These are phyloP conservation scores for Pilophorus perplexus DNA, from an alignment of 2,888 invertebrate species.

Conservation along the genomic window DNA sequence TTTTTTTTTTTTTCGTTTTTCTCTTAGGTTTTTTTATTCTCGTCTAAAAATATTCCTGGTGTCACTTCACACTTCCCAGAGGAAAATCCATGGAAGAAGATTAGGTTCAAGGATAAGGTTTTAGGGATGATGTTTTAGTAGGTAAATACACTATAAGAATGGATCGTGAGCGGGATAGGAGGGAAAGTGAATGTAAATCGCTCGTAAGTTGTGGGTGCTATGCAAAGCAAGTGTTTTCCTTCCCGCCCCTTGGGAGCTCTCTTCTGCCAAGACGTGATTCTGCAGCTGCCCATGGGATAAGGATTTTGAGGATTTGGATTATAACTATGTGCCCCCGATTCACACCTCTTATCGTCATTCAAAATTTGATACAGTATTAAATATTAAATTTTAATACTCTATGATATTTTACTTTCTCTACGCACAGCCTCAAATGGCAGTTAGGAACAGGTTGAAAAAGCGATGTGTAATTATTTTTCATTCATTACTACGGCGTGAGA, in stretches of 20 bases:
- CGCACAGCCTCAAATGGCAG: no score
- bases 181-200: constrained; percentile 39
- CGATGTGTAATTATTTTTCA: background rate
- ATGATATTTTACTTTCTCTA: no score
- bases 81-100: no score
- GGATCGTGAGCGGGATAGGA: background rate
- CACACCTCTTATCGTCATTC: background rate
- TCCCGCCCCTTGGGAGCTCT: background rate
- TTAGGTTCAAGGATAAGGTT: no score
- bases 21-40: no score
- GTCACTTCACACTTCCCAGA: no score
- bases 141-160: background rate
- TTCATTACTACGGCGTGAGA: background rate
- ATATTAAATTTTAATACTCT: background rate
- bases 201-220: constrained; percentile 26
- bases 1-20: no score
- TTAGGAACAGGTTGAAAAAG: no score
- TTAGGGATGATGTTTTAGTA: no score
- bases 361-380: background rate
- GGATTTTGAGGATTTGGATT: constrained; percentile 6
- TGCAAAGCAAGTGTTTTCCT: constrained; percentile 32
- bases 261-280: constrained; percentile 25
- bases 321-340: background rate
- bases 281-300: constrained; percentile 27
- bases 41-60: no score